Evolutionary conservation across 2,797 vertebrate genomes (phyloP).

Genomic region (Pseudochirops cupreus): DNA sequence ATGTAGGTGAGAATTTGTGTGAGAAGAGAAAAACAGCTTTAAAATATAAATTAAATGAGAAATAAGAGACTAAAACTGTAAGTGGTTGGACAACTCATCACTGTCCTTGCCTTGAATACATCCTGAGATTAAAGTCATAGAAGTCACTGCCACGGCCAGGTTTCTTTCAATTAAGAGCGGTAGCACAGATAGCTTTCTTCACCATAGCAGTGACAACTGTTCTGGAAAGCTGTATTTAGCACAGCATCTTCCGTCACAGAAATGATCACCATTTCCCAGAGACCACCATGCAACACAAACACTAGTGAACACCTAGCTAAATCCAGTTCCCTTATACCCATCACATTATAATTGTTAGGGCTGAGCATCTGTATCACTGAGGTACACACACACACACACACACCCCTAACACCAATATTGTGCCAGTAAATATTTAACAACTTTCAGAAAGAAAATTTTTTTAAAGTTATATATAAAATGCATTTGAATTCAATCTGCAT

Average conservation of each 20-base stretch:
- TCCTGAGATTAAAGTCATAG: neutral
- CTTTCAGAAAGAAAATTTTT: neutral
- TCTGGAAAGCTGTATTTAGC: neutral
- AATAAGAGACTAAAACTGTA: neutral
- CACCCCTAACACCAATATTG: neutral
- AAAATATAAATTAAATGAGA: neutral
- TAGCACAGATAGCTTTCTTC: neutral
- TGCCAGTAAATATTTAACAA: neutral
- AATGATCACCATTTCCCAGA: neutral
- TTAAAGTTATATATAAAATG: neutral
- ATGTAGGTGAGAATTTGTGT: neutral
- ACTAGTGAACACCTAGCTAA: neutral
- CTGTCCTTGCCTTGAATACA: neutral
- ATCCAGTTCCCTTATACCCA: neutral
- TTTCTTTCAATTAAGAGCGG: constrained; percentile 8
- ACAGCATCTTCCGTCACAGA: constrained; percentile 11
- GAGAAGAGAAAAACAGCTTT: neutral
- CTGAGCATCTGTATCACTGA: neutral
- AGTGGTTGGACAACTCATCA: neutral
- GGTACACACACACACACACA: neutral
- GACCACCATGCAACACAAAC: constrained; percentile 14
- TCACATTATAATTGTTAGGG: neutral
- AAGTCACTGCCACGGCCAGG: neutral
- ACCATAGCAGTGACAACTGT: neutral
- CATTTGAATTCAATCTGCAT: neutral